phyloP scores from a whole-genome alignment of 2,888 invertebrate genomes.

The Calameuta filiformis region DNA sequence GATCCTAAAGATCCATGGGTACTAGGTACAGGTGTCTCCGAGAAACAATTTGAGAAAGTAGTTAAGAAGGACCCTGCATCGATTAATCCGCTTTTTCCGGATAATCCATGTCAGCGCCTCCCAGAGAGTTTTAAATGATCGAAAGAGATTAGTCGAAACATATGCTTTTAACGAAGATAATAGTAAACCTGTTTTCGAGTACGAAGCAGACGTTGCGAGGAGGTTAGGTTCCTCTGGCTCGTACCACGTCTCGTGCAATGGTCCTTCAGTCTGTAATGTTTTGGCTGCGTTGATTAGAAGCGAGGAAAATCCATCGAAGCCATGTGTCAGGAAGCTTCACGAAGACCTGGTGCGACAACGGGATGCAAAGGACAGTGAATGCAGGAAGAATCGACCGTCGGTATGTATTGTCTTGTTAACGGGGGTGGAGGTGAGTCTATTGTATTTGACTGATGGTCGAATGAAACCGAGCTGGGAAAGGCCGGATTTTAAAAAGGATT shows the following conservation, averaged over 20 bases:
- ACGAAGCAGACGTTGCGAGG: neutral
- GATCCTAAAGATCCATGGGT: neutral
- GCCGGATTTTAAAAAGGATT: slow-evolving; percentile 33
- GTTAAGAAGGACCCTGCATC: neutral
- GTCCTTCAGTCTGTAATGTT: neutral
- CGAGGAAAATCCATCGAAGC: neutral
- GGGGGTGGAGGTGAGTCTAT: neutral
- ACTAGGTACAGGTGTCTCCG: neutral
- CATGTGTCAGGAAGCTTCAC: neutral
- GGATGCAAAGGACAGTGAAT: neutral
- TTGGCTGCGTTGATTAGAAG: neutral
- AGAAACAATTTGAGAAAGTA: neutral
- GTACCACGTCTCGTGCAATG: too few relatives aligned
- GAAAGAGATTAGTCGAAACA: neutral
- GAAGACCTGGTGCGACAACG: neutral
- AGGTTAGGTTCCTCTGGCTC: neutral
- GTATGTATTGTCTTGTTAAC: neutral
- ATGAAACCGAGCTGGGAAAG: slow-evolving; percentile 32
- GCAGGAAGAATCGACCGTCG: neutral
- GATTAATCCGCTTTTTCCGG: slow-evolving; percentile 2
- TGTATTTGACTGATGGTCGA: slow-evolving; percentile 14
- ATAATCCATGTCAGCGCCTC: neutral
- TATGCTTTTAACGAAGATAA: neutral
- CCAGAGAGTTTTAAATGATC: neutral
- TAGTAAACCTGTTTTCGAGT: neutral